These are phyloP conservation scores for Arvicanthis niloticus DNA, from an alignment of 2,113 vertebrate genomes.

Conservation along the genomic window DNA sequence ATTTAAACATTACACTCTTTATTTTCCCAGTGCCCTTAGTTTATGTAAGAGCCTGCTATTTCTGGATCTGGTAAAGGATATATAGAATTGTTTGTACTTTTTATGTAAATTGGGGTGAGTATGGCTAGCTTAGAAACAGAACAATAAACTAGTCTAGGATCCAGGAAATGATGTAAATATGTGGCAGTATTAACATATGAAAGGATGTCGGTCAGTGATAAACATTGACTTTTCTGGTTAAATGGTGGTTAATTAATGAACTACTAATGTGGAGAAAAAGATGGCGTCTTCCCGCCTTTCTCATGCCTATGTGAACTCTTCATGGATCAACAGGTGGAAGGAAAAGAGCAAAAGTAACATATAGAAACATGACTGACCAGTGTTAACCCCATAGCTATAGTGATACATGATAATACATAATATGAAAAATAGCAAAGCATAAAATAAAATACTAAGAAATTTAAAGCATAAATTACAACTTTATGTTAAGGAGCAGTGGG, in stretches of 20 bases:
- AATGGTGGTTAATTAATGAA: not conserved
- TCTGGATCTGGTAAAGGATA: not conserved
- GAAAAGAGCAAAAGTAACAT: not conserved
- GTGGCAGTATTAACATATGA: not conserved
- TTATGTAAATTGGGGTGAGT: not conserved
- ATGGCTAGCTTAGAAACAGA: not conserved
- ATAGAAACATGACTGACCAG: not conserved
- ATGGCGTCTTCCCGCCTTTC: not conserved
- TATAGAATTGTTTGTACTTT: conserved; percentile 9
- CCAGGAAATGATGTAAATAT: conserved; percentile 40
- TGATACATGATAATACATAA: not conserved
- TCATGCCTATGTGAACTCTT: not conserved
- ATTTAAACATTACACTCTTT: not conserved
- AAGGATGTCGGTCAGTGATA: not conserved
- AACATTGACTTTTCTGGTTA: not conserved
- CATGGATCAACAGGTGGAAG: not conserved
- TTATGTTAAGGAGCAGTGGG: not conserved
- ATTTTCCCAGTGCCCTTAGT: not conserved
- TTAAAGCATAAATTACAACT: conserved; percentile 32
- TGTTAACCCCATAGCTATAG: not conserved
- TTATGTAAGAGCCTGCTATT: conserved; percentile 10
- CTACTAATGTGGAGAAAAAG: not conserved
- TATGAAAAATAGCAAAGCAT: not conserved
- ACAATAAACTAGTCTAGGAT: not conserved
- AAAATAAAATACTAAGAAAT: conserved; percentile 44